Conservation (phyloP, 1,140 invertebrate genomes). For the Caerostris darwini region DNA sequence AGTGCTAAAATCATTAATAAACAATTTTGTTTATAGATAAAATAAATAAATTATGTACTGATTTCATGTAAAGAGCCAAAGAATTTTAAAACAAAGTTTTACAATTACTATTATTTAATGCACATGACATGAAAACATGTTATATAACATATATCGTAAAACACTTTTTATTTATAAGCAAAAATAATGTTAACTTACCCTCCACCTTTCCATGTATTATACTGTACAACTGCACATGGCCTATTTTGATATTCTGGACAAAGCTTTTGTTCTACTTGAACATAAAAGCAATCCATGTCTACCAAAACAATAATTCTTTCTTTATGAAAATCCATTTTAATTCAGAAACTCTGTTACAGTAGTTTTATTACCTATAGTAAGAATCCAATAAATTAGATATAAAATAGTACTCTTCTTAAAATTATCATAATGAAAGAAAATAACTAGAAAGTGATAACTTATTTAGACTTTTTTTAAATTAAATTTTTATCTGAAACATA, state of each 20-base stretch:
- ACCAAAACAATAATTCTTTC: conserved; percentile 91
- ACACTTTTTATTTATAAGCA: neutral
- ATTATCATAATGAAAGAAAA: too few species aligned
- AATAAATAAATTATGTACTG: too few species aligned
- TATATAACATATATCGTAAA: neutral
- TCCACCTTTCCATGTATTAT: conserved; percentile 94
- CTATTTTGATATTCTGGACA: conserved; percentile 90
- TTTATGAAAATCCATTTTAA: conserved; percentile 58
- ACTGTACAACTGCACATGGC: conserved; percentile 97
- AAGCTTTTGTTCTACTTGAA: conserved; percentile 93
- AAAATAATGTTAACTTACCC: conserved; percentile 85
- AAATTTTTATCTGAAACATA: too few species aligned
- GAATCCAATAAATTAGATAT: too few species aligned
- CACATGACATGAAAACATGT: neutral
- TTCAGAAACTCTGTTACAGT: neutral
- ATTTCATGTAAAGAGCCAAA: too few species aligned
- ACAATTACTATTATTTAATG: neutral
- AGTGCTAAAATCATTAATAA: too few species aligned
- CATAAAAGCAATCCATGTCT: conserved; percentile 99
- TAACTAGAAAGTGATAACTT: too few species aligned
- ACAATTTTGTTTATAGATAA: too few species aligned
- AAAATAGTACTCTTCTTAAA: too few species aligned
- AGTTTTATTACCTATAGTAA: too few species aligned
- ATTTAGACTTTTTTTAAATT: too few species aligned
- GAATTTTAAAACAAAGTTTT: neutral